Evolutionary conservation across 2,888 invertebrate genomes (phyloP).

Genomic region (Chrysina gloriosa): DNA sequence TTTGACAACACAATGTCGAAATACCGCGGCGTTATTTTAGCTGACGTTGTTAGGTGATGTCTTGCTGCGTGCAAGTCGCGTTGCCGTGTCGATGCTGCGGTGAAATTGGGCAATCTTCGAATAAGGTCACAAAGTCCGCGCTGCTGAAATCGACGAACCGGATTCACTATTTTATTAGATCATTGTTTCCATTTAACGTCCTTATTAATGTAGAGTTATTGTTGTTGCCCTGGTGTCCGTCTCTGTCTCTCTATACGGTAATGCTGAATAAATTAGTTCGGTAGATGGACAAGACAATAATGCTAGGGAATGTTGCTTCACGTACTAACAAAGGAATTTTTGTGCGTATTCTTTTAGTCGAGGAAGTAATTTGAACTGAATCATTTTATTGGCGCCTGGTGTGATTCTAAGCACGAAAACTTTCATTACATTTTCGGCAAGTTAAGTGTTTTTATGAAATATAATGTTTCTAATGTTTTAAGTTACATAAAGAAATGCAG

Average conservation of each 20-base stretch:
- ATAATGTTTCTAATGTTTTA: too few relatives aligned
- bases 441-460: background rate
- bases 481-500: too few relatives aligned
- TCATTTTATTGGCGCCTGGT: background rate
- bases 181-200: constrained; percentile 36
- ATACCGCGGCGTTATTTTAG: constrained; percentile 20
- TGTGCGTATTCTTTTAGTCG: constrained; percentile 10
- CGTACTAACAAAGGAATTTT: constrained; percentile 6
- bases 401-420: too few relatives aligned
- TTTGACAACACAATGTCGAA: constrained; percentile 36
- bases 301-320: constrained; percentile 2
- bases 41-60: constrained; percentile 27
- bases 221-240: constrained; percentile 22
- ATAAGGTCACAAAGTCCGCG: constrained; percentile 30
- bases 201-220: constrained; percentile 33
- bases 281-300: constrained; percentile 33
- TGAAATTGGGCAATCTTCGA: constrained; percentile 34
- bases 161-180: constrained; percentile 37
- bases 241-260: constrained; percentile 21
- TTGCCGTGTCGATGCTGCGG: constrained; percentile 6
- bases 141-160: constrained; percentile 30
- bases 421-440: too few relatives aligned
- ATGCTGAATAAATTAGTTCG: constrained; percentile 22
- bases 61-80: constrained; percentile 19
- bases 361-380: constrained; percentile 3